These are phyloP conservation scores for Saturnia pavonia DNA, from an alignment of 2,888 invertebrate species.

Conservation along the genomic window DNA sequence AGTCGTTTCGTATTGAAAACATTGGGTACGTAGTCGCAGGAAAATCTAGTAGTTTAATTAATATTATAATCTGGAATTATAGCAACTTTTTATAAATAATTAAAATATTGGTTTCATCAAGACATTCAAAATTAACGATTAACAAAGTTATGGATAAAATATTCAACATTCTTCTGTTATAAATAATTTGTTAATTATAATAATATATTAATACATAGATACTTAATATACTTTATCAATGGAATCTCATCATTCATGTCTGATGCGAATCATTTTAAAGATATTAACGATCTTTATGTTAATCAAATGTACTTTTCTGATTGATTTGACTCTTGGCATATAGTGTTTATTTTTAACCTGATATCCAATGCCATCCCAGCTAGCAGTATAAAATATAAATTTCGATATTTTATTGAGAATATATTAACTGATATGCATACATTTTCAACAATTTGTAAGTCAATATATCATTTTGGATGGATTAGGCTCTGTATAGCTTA, in stretches of 20 bases:
- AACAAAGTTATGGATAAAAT: neutral
- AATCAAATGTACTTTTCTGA: neutral
- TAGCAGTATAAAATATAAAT: neutral
- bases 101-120: neutral
- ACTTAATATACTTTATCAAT: neutral
- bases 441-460: neutral
- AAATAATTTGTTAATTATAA: slow-evolving; percentile 2
- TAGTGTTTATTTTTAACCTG: neutral
- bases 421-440: neutral
- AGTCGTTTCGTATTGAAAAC: too few relatives aligned
- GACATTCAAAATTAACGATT: neutral
- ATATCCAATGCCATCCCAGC: neutral
- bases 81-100: neutral
- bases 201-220: neutral
- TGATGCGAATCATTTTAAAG: neutral
- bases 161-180: neutral
- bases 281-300: neutral
- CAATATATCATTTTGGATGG: neutral
- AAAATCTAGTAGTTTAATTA: too few relatives aligned
- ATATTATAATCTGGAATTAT: too few relatives aligned
- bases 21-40: too few relatives aligned
- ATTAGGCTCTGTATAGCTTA: neutral
- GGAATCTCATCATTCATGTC: slow-evolving; percentile 2
- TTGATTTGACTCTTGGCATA: neutral
- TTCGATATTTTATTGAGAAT: neutral